Conservation (phyloP, 2,888 invertebrate species). For the Tineola bisselliella region DNA sequence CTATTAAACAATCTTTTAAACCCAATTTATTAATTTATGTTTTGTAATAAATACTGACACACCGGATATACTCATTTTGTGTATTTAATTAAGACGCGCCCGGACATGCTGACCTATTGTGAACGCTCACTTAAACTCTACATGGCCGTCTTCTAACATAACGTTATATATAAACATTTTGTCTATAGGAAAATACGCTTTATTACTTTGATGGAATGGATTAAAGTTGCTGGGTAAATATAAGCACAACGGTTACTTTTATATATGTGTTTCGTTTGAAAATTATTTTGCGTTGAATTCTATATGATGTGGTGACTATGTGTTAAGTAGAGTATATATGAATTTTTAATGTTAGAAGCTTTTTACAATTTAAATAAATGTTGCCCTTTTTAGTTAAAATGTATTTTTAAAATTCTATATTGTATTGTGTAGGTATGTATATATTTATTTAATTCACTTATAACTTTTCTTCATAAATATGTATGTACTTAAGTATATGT, state of each 20-base stretch:
- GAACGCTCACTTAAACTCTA: background rate
- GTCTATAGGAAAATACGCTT: background rate
- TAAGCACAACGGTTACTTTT: background rate
- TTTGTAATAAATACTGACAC: conserved; percentile 15
- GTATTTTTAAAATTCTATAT: no score
- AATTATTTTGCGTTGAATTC: background rate
- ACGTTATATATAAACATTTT: background rate
- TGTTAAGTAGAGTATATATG: background rate
- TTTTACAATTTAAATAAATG: background rate
- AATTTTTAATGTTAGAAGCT: background rate
- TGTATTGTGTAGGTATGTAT: no score
- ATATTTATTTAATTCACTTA: no score
- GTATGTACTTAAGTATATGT: no score
- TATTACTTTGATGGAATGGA: background rate
- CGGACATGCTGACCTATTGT: conserved; percentile 39
- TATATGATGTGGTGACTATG: background rate
- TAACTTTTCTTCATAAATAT: no score
- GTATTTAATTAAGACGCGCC: conserved; percentile 21
- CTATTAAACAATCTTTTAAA: no score
- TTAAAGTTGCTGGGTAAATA: background rate
- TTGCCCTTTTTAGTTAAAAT: background rate
- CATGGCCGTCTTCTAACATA: background rate
- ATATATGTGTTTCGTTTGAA: background rate
- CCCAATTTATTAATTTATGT: no score
- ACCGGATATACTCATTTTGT: conserved; percentile 24